phyloP scores from a whole-genome alignment of 92 coral and sea anemone genomes.

The Pocillopora grandis region DNA sequence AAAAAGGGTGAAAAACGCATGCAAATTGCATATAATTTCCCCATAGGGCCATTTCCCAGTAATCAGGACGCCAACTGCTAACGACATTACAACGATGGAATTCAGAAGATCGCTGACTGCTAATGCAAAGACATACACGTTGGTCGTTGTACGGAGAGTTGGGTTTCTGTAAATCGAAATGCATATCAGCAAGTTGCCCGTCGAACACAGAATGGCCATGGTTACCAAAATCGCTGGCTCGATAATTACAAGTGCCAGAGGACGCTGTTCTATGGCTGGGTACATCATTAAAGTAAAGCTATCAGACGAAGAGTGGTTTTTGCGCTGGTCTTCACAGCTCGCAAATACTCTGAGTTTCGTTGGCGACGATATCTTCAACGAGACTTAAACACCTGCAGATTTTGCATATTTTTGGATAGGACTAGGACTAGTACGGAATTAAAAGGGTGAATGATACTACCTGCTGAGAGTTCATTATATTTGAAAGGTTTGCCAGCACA shows the following conservation, averaged over 20 bases:
- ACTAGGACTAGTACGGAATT: too few relatives aligned
- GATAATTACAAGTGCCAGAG: neutral
- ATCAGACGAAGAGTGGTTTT: too few relatives aligned
- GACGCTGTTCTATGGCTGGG: neutral
- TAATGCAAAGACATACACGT: slow-evolving; percentile 10
- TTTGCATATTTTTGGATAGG: too few relatives aligned
- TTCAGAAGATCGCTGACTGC: slow-evolving; percentile 12
- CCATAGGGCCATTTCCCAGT: slow-evolving; percentile 22
- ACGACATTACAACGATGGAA: slow-evolving; percentile 6
- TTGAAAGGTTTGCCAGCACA: too few relatives aligned
- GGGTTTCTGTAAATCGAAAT: slow-evolving; percentile 21
- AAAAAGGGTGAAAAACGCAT: slow-evolving; percentile 14
- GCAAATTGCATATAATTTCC: slow-evolving; percentile 1
- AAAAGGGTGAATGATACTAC: too few relatives aligned
- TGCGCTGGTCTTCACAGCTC: too few relatives aligned
- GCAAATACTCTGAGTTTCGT: too few relatives aligned
- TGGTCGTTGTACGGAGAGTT: slow-evolving; percentile 17
- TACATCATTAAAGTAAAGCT: neutral
- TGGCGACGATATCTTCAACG: too few relatives aligned
- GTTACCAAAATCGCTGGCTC: neutral
- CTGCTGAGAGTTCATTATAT: too few relatives aligned
- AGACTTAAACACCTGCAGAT: too few relatives aligned
- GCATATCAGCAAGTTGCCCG: slow-evolving; percentile 11
- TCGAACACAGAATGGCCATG: slow-evolving; percentile 2
- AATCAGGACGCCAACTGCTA: slow-evolving; percentile 14